phyloP scores from a whole-genome alignment of 2,888 invertebrate species.

The Branchellion lobata region DNA sequence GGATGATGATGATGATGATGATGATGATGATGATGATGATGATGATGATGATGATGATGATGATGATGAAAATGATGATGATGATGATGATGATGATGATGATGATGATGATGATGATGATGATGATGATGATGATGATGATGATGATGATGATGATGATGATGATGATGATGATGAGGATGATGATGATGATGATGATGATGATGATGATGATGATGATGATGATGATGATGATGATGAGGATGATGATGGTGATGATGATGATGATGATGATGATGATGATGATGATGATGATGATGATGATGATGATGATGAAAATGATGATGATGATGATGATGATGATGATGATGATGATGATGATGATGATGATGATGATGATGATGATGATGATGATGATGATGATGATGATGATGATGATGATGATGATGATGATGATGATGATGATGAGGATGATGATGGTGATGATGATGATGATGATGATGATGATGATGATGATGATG shows the following conservation, averaged over 20 bases:
- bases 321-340: not conserved
- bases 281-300: not conserved
- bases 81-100: too few relatives aligned
- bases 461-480: conserved; percentile 4
- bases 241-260: too few relatives aligned
- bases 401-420: conserved; percentile 36
- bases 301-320: too few relatives aligned
- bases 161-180: conserved; percentile 13
- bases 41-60: conserved; percentile 22
- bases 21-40: conserved; percentile 31
- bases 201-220: too few relatives aligned
- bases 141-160: not conserved
- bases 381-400: conserved; percentile 35
- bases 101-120: not conserved
- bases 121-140: too few relatives aligned
- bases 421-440: conserved; percentile 36
- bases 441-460: conserved; percentile 8
- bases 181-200: not conserved
- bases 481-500: not conserved
- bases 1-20: conserved; percentile 37
- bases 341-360: not conserved
- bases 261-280: not conserved
- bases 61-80: conserved; percentile 6
- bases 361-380: conserved; percentile 10
- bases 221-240: too few relatives aligned